Conservation (phyloP, 2,888 invertebrate genomes). For the Caenorhabditis sulstoni region DNA sequence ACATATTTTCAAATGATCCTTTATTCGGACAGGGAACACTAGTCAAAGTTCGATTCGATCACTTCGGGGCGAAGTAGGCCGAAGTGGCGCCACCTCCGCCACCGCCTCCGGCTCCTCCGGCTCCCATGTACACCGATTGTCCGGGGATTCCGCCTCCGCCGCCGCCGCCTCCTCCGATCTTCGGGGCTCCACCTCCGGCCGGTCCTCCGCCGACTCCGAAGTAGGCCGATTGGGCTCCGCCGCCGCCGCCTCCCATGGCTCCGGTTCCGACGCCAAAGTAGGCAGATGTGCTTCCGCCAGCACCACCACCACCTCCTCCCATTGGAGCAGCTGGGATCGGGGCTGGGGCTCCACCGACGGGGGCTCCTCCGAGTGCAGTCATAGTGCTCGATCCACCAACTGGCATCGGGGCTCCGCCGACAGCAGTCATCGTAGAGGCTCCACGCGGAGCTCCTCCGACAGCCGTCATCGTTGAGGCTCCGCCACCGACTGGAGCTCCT, state of each 20-base stretch:
- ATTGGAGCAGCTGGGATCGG: constrained; percentile 1
- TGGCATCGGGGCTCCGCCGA: constrained; percentile 58
- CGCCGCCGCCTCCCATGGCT: constrained; percentile 42
- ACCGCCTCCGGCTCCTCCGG: constrained; percentile 52
- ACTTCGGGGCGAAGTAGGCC: constrained; percentile 73
- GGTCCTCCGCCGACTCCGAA: constrained; percentile 66
- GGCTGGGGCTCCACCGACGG: constrained; percentile 8
- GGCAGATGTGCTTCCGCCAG: constrained; percentile 52
- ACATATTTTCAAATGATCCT: too few relatives aligned
- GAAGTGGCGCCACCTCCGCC: constrained; percentile 65
- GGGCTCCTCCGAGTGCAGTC: constrained; percentile 67
- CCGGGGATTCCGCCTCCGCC: constrained; percentile 57
- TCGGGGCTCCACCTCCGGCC: constrained; percentile 19
- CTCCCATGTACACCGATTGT: constrained; percentile 59
- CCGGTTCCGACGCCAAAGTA: constrained; percentile 64
- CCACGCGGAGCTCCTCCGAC: constrained; percentile 56
- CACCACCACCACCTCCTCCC: constrained; percentile 33
- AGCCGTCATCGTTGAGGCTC: constrained; percentile 72
- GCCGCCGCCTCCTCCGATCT: constrained; percentile 47
- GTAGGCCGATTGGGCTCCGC: constrained; percentile 48
- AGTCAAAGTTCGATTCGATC: background rate
- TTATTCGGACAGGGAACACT: too few relatives aligned
- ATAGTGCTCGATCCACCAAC: constrained; percentile 65
- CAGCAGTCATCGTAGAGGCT: constrained; percentile 69
- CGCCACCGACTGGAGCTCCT: constrained; percentile 61